phyloP scores from a whole-genome alignment of 2,113 vertebrate species.

The Bagarius yarrelli region DNA sequence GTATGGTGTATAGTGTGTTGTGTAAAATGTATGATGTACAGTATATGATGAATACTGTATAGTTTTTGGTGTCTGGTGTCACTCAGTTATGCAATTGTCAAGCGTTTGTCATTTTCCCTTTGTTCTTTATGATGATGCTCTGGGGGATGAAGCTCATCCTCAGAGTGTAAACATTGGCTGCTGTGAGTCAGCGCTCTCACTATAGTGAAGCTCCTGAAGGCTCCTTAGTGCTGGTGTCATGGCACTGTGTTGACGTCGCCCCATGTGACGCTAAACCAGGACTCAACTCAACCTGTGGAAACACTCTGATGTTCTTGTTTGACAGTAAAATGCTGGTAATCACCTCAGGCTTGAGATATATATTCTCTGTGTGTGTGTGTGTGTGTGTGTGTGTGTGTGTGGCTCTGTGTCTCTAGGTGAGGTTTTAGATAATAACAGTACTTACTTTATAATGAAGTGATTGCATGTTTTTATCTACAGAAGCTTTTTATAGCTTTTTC shows the following conservation, averaged over 20 bases:
- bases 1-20: too few relatives aligned
- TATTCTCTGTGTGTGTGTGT: too few relatives aligned
- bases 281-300: not conserved
- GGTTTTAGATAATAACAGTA: too few relatives aligned
- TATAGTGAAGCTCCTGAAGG: not conserved
- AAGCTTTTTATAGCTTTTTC: not conserved
- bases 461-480: not conserved
- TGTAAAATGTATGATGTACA: too few relatives aligned
- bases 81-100: not conserved
- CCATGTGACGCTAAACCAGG: not conserved
- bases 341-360: not conserved
- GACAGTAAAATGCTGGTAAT: constrained; percentile 1
- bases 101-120: constrained; percentile 9
- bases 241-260: not conserved
- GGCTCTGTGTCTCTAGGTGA: too few relatives aligned
- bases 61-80: too few relatives aligned
- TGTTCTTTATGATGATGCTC: constrained; percentile 28
- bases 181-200: constrained; percentile 23
- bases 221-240: not conserved
- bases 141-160: constrained; percentile 27
- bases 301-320: constrained; percentile 1
- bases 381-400: too few relatives aligned
- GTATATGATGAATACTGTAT: too few relatives aligned
- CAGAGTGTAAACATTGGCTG: constrained; percentile 49
- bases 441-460: not conserved